Base-by-base conservation (phyloP, 2,888 invertebrate species). In the Hypselothyrea guttata region DNA sequence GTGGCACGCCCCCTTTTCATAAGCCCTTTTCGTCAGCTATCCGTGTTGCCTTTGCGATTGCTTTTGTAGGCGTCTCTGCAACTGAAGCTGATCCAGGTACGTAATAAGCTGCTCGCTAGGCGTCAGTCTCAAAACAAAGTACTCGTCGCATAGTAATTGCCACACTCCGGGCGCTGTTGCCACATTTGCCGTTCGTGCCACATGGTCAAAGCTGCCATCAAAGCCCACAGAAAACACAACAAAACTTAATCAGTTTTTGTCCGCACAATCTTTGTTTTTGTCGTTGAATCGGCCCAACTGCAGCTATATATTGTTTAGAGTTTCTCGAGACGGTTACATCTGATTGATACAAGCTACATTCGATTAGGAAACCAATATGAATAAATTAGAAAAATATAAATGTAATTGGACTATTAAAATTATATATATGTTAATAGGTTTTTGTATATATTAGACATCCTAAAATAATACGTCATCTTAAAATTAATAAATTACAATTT, bases 211-310 rank as follows among this genome's bases (percentile, higher is more conserved):
- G n/a, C n/a, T n/a, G n/a, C n/a, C 51, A 37, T 37, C 49, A 27
- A 46, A 12, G 13, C 12, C 9, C 41, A 13, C 7, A 2, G 11
- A 2, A 16, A 47, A 16, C 22, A 28, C 28, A 13, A 18, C 35
- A 27, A 72, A 72, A 69, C 54, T 60, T 84, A 81, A 84, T 78
- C 82, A 84, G 73, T 67, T 81, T 73, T 59, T 37, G 22, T 22
- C 22, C 47, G n/a, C n/a, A n/a, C n/a, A n/a, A n/a, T n/a, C 53
- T 57, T 60, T 48, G 47, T 16, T 40, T 59, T 37, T 55, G 54
- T 22, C 2, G 2, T 4, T 22, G 3, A 22, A 22, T 22, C 22
- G 22, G 22, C 5, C 22, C 5, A 22, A 22, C 22, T 22, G 5
- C 3, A 22, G 22, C 5, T 22, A 22, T 5, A 22, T 4, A 22